Evolutionary conservation across 2,797 vertebrate species (phyloP), one percentile per base, ranked within the genome.

Genomic region (Chelmon rostratus): DNA sequence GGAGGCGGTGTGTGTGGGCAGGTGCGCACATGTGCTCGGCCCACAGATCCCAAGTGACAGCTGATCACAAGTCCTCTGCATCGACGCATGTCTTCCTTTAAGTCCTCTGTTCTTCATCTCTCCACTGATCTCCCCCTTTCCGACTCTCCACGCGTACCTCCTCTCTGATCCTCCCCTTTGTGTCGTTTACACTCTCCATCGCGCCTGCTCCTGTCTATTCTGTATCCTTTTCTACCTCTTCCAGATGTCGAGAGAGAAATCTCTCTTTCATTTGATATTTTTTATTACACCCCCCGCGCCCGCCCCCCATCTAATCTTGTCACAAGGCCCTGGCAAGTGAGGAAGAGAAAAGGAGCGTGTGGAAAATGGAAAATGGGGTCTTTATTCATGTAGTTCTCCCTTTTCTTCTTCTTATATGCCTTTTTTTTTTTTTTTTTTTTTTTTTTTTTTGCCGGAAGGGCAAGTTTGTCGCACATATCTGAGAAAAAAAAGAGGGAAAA

Each of bases 391-490:
- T 75, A 62, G 18, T 88, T 90, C 78, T 70, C 57, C 21, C 63
- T 61, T 82, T 89, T 89, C 72, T 85, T 88, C 79, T 80, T 71
- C 68, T 82, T 65, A 73, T 69, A 33, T 66, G 61, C n/a, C n/a
- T n/a, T n/a, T n/a, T n/a, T n/a, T n/a, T n/a, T n/a, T n/a, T n/a
- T n/a, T n/a, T n/a, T n/a, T n/a, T n/a, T n/a, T n/a, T n/a, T 49
- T 9, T 50, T 64, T 42, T 65, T 83, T 85, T 78, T 84, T 83
- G 81, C 88, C 57, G 35, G 84, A 86, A 93, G 91, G 92, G 74
- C 63, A 79, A 90, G 92, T 93, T 92, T 93, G 91, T 89, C 59
- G 67, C 85, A 75, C 74, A 62, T 86, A 86, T 90, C 86, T 84
- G 81, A 88, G 77, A 74, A 62, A 73, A 68, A 42, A 52, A 62